A percentile compares a stretch with the other conserved stretches of the same genome.
Conservation (phyloP, 1,140 invertebrate species). For the Matsumurasca onukii region DNA sequence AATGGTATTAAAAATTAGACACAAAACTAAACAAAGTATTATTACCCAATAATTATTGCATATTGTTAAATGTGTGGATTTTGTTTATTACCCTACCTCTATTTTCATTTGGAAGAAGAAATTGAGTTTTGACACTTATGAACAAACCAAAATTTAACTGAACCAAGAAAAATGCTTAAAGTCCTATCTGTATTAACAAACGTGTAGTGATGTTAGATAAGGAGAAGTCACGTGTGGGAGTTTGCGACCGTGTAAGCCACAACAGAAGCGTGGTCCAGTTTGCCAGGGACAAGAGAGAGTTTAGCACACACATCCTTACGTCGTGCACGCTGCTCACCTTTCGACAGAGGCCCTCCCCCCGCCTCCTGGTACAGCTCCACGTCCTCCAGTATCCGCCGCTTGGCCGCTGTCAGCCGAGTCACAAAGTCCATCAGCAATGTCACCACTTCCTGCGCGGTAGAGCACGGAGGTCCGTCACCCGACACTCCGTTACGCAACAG, state of each 20-base stretch:
- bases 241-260: slow-evolving; percentile 75
- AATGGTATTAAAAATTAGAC: no score
- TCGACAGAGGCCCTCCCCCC: slow-evolving; percentile 55
- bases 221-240: background rate
- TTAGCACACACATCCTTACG: slow-evolving; percentile 71
- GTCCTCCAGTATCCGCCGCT: slow-evolving; percentile 77
- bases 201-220: background rate
- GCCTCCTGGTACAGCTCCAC: slow-evolving; percentile 71
- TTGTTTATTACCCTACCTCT: no score
- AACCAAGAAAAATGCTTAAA: no score
- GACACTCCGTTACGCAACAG: slow-evolving; percentile 72
- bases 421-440: slow-evolving; percentile 77
- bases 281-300: slow-evolving; percentile 80
- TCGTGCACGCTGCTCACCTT: slow-evolving; percentile 63
- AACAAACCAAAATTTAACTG: no score
- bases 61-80: no score
- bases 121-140: no score
- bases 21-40: no score
- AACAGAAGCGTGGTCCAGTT: slow-evolving; percentile 88
- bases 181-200: background rate
- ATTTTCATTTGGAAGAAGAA: no score
- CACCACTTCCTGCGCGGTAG: slow-evolving; percentile 64
- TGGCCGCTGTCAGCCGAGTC: slow-evolving; percentile 71
- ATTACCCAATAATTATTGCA: no score
- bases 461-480: slow-evolving; percentile 55